phyloP scores from a whole-genome alignment of 1,140 invertebrate species.

The Euwallacea fornicatus region DNA sequence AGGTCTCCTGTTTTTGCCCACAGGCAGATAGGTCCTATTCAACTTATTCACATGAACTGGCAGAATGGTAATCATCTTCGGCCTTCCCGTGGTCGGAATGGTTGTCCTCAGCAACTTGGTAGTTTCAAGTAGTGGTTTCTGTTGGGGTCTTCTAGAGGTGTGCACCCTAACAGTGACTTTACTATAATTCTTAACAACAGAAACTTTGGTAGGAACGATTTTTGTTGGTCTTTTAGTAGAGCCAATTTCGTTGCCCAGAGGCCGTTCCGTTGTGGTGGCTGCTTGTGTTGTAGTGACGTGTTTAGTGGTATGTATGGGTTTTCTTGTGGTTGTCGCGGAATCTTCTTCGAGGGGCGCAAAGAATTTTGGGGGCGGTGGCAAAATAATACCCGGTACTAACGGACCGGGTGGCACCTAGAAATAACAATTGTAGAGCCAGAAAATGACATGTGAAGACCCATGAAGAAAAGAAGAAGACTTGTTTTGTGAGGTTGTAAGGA shows the following conservation, averaged over 20 bases:
- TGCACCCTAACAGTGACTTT: slow-evolving; percentile 19
- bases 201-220: slow-evolving; percentile 25
- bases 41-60: slow-evolving; percentile 28
- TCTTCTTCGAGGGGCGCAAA: slow-evolving; percentile 66
- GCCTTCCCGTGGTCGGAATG: slow-evolving; percentile 30
- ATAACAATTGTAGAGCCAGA: background rate
- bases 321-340: slow-evolving; percentile 34
- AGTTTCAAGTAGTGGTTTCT: slow-evolving; percentile 1
- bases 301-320: slow-evolving; percentile 25
- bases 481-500: background rate
- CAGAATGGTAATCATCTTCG: slow-evolving; percentile 30
- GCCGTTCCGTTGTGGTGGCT: slow-evolving; percentile 54
- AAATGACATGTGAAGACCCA: background rate
- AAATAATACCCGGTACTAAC: slow-evolving; percentile 81
- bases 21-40: slow-evolving; percentile 33
- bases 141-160: slow-evolving; percentile 5
- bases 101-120: slow-evolving; percentile 11
- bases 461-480: background rate
- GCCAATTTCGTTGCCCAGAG: slow-evolving; percentile 47
- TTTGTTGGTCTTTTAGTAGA: slow-evolving; percentile 19
- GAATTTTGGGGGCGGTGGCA: slow-evolving; percentile 84
- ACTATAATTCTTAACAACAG: slow-evolving; percentile 26
- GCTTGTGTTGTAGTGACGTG: slow-evolving; percentile 35
- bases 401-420: slow-evolving; percentile 74
- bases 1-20: slow-evolving; percentile 28